Base-by-base conservation (phyloP, 92 coral and sea anemone species). In the Pocillopora meandrina region DNA sequence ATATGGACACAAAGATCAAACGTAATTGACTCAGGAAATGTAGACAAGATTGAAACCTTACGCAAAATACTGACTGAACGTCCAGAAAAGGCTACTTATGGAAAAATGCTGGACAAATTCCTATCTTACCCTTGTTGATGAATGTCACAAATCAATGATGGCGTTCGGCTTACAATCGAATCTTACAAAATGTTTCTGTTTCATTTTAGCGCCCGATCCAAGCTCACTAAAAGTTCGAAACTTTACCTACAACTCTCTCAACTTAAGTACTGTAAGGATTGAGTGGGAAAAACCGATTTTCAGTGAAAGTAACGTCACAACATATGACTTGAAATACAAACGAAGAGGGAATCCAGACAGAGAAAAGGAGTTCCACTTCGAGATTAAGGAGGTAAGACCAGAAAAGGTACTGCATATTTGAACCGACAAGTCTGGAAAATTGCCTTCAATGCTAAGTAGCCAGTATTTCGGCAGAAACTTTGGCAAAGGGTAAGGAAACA, bases 131-230 rank as follows among this genome's bases (percentile, higher is more conserved):
- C 52, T 42, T 42, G 5, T 42, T 42, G 8, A 42, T 42, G 52
- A 42, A 42, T 42, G 1, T 42, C 0, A 42, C 0, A 42, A 7
- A 42, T 42, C 52, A 3, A 3, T 1, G 52, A 42, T 42, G 52
- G 52, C 52, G 52, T 42, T 42, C 49, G 7, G 26, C 31, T 42
- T 42, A 42, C 52, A 42, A 42, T 42, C 52, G 52, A 42, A 42
- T 3, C 52, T 2, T 3, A 14, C 58, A 12, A 4, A 19, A 10
- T 78, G 56, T 49, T 13, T 26, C 21, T 4, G 10, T 79, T 23
- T 79, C 16, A 26, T 79, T 67, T 55, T 63, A 79, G 83, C 65
- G 23, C 83, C 83, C 52, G 52, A 79, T 66, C 60, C 72, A 36
- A 63, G 15, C 23, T 1, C 72, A 11, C 33, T 78, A 12, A 64